Percentiles rank a stretch among this genome's conserved stretches.
Evolutionary conservation across 2,797 vertebrate species (phyloP).

Genomic region (Anisognathus igniventris): DNA sequence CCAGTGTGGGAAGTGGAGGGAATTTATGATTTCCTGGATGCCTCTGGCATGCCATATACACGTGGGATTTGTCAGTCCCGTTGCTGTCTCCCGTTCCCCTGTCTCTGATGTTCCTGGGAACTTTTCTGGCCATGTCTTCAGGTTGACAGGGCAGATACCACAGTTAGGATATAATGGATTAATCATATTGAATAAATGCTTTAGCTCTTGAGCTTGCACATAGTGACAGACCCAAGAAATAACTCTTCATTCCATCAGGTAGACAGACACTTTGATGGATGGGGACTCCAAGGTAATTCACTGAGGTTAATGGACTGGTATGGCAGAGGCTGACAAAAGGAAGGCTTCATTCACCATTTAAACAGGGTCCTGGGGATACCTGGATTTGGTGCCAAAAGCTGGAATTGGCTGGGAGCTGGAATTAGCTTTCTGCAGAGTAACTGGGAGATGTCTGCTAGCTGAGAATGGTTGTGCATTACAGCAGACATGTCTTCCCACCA

Average conservation of each 20-base stretch:
- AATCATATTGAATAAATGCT: slow-evolving; percentile 26
- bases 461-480: background rate
- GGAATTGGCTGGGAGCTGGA: background rate
- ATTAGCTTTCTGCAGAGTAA: background rate
- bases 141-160: background rate
- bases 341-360: slow-evolving; percentile 11
- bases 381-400: background rate
- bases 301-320: slow-evolving; percentile 5
- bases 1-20: background rate
- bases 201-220: background rate
- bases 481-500: background rate
- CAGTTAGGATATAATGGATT: background rate
- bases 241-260: slow-evolving; percentile 30
- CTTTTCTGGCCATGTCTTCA: background rate
- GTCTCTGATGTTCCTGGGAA: background rate
- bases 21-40: background rate
- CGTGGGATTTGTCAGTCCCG: rapidly evolving
- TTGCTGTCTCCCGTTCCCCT: background rate
- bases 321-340: background rate
- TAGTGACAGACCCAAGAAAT: slow-evolving; percentile 16
- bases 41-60: rapidly evolving
- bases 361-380: background rate
- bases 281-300: background rate
- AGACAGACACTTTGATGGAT: slow-evolving; percentile 21
- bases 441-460: background rate